Percentiles rank a stretch among this genome's conserved stretches.
Evolutionary conservation across 2,888 invertebrate genomes (phyloP).

Genomic region (Drosophila infuscata): DNA sequence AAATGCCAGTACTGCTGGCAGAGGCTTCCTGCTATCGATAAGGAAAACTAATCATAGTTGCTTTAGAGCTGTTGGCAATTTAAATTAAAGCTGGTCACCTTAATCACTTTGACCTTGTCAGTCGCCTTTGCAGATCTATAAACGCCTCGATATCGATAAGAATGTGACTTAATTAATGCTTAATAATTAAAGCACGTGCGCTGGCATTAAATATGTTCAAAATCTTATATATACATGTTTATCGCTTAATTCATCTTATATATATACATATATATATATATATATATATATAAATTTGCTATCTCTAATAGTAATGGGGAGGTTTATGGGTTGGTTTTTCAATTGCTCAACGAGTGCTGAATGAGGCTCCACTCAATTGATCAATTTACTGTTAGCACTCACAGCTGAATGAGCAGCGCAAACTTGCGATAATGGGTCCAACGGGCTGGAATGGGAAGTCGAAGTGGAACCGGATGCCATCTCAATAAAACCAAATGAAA

Average conservation of each 20-base stretch:
- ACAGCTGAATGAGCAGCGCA: slow-evolving; percentile 48
- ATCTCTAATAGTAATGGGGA: slow-evolving; percentile 6
- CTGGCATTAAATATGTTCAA: background rate
- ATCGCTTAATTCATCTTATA: background rate
- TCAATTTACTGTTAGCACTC: slow-evolving; percentile 53
- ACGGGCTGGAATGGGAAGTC: slow-evolving; percentile 53
- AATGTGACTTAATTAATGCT: slow-evolving; percentile 18
- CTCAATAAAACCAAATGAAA: slow-evolving; percentile 31
- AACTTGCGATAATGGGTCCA: slow-evolving; percentile 41
- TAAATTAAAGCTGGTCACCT: slow-evolving; percentile 4
- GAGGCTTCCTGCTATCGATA: slow-evolving; percentile 27
- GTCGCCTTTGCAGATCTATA: slow-evolving; percentile 29
- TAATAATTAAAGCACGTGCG: slow-evolving; percentile 33
- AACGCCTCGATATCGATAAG: slow-evolving; percentile 29
- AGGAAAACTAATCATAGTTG: slow-evolving; percentile 21
- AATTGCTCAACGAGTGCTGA: slow-evolving; percentile 11
- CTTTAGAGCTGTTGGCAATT: slow-evolving; percentile 10
- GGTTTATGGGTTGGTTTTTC: slow-evolving; percentile 1
- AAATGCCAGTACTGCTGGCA: background rate
- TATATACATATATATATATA: background rate
- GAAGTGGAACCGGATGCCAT: slow-evolving; percentile 54
- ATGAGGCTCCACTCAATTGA: slow-evolving; percentile 44
- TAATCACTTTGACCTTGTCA: slow-evolving; percentile 51
- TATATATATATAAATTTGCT: slow-evolving; percentile 12
- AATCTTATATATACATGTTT: background rate